Percentiles rank a stretch among this genome's conserved stretches.
phyloP scores from a whole-genome alignment of 2,888 invertebrate genomes.

The Synergus laeviventris region DNA sequence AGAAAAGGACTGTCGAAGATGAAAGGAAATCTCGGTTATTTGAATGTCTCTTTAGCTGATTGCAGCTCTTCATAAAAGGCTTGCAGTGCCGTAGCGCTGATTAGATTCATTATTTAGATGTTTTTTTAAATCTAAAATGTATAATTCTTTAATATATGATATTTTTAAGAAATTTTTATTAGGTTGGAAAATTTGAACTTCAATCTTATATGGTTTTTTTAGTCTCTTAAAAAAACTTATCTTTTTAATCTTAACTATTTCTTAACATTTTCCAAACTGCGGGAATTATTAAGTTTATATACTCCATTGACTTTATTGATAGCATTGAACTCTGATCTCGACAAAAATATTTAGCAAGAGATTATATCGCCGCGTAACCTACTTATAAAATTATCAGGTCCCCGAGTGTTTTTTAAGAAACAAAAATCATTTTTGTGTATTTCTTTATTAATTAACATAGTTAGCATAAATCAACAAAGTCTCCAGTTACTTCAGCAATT shows the following conservation, averaged over 20 bases:
- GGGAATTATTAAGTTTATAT: neutral
- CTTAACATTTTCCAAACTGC: neutral
- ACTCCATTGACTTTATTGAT: neutral
- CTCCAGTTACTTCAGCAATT: neutral
- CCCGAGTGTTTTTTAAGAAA: neutral
- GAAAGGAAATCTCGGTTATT: constrained; percentile 20
- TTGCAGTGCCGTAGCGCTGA: constrained; percentile 15
- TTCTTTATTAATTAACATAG: too few relatives aligned
- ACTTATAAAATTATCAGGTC: neutral
- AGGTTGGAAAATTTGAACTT: neutral
- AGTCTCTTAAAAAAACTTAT: neutral
- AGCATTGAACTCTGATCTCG: neutral
- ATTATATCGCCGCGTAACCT: neutral
- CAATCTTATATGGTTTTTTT: neutral
- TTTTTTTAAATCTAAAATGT: neutral
- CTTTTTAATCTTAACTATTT: neutral
- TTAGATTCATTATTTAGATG: neutral
- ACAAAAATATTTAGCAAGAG: neutral
- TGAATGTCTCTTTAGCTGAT: neutral
- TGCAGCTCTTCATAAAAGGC: neutral
- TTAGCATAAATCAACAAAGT: neutral
- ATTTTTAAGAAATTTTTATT: neutral
- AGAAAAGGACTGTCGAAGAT: constrained; percentile 13
- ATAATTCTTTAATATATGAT: neutral
- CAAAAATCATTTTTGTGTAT: too few relatives aligned